phyloP scores from a whole-genome alignment of 2,113 vertebrate species.

The Lutjanus erythropterus region DNA sequence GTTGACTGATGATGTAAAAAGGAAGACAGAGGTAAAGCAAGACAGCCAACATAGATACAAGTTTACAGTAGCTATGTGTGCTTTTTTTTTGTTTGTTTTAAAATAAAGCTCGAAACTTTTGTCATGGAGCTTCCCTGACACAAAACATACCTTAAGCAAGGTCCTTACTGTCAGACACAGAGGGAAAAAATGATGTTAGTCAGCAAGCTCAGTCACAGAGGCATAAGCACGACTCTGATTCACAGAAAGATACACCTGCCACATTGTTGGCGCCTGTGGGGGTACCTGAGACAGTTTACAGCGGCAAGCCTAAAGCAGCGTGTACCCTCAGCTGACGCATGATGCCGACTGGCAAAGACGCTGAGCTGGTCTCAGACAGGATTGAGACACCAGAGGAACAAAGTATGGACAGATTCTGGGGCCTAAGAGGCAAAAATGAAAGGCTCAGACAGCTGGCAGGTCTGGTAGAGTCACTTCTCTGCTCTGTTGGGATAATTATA shows the following conservation, averaged over 20 bases:
- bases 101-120: background rate
- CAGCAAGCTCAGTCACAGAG: slow-evolving; percentile 19
- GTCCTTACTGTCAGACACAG: slow-evolving; percentile 2
- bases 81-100: too few species aligned
- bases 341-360: slow-evolving; percentile 10
- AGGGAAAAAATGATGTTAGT: background rate
- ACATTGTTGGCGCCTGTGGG: slow-evolving; percentile 23
- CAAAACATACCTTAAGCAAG: slow-evolving; percentile 21
- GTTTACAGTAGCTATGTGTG: background rate
- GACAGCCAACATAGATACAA: slow-evolving; percentile 3
- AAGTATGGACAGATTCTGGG: slow-evolving; percentile 13
- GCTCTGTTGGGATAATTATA: slow-evolving; percentile 1
- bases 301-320: slow-evolving; percentile 24
- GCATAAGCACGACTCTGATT: slow-evolving; percentile 15
- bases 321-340: slow-evolving; percentile 1
- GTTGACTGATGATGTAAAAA: slow-evolving; percentile 14
- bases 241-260: slow-evolving; percentile 49
- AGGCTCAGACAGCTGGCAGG: slow-evolving; percentile 6
- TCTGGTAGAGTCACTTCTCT: background rate
- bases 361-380: background rate
- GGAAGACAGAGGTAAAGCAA: background rate
- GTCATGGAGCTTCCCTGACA: slow-evolving; percentile 20
- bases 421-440: background rate
- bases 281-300: slow-evolving; percentile 19
- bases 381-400: background rate